phyloP scores from a whole-genome alignment of 1,140 invertebrate species.

The Reticulitermes speratus region DNA sequence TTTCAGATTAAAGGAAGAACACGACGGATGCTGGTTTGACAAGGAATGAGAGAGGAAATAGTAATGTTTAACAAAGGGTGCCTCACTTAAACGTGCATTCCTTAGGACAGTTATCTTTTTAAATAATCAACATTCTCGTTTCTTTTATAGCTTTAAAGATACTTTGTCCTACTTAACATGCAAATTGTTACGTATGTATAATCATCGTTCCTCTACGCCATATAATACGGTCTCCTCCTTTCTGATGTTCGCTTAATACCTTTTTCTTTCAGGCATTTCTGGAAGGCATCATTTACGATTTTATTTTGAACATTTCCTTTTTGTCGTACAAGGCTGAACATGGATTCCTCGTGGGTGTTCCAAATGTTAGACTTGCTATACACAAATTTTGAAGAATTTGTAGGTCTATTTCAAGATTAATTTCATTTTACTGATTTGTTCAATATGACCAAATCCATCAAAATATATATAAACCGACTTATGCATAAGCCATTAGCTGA shows the following conservation, averaged over 20 bases:
- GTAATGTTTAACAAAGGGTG: background rate
- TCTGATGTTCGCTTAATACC: background rate
- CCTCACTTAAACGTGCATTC: background rate
- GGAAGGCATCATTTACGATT: background rate
- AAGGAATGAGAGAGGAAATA: background rate
- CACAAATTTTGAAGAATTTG: too few species aligned
- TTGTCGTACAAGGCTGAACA: background rate
- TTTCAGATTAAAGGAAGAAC: background rate
- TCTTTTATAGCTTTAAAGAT: background rate
- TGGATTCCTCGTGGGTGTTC: background rate
- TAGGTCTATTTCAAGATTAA: too few species aligned
- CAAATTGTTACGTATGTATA: background rate
- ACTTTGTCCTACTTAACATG: background rate
- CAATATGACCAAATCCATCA: too few species aligned
- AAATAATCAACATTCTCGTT: slow-evolving; percentile 7
- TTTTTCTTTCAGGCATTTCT: background rate
- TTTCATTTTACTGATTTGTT: too few species aligned
- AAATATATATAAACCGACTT: too few species aligned
- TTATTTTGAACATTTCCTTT: background rate
- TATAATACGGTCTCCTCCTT: background rate
- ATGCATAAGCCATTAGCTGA: too few species aligned
- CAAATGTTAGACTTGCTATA: too few species aligned
- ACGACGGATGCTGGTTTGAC: background rate
- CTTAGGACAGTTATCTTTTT: background rate
- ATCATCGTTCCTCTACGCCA: background rate